These are phyloP conservation scores for Sminthurides aquaticus DNA, from an alignment of 2,888 invertebrate species.

Conservation along the genomic window DNA sequence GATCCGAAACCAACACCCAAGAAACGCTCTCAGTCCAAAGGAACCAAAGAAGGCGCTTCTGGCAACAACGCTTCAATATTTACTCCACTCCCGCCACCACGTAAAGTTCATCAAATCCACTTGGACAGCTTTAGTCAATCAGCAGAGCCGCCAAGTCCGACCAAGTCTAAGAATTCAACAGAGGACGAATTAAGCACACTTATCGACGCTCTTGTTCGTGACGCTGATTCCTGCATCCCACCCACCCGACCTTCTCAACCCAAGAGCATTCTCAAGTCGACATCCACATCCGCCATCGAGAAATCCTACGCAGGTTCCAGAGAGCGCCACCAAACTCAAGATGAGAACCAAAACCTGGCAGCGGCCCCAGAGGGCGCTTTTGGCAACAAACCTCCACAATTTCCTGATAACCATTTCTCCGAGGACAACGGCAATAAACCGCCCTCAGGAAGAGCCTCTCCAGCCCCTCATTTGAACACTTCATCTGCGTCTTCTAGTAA, in stretches of 20 bases:
- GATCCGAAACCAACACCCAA: slow-evolving; percentile 14
- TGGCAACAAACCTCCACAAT: neutral
- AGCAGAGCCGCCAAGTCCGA: neutral
- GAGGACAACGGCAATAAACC: neutral
- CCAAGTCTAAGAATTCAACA: slow-evolving; percentile 1
- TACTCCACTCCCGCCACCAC: slow-evolving; percentile 40
- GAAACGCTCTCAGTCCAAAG: slow-evolving; percentile 7
- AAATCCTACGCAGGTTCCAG: no score
- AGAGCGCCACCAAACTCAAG: neutral
- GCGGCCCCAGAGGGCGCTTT: neutral
- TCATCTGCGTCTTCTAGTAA: neutral
- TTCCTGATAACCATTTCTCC: neutral
- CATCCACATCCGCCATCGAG: neutral
- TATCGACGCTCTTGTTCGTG: slow-evolving; percentile 63
- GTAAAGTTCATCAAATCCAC: slow-evolving; percentile 41
- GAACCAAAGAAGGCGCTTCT: neutral
- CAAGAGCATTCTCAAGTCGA: neutral
- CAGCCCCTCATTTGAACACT: neutral
- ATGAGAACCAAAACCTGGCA: neutral
- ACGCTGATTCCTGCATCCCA: slow-evolving; percentile 50
- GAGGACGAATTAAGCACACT: slow-evolving; percentile 61
- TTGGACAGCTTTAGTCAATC: slow-evolving; percentile 33
- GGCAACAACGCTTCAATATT: slow-evolving; percentile 25
- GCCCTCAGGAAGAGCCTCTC: neutral
- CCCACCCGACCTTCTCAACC: neutral